phyloP scores from a whole-genome alignment of 1,140 invertebrate species.

The Oscheius sp. region DNA sequence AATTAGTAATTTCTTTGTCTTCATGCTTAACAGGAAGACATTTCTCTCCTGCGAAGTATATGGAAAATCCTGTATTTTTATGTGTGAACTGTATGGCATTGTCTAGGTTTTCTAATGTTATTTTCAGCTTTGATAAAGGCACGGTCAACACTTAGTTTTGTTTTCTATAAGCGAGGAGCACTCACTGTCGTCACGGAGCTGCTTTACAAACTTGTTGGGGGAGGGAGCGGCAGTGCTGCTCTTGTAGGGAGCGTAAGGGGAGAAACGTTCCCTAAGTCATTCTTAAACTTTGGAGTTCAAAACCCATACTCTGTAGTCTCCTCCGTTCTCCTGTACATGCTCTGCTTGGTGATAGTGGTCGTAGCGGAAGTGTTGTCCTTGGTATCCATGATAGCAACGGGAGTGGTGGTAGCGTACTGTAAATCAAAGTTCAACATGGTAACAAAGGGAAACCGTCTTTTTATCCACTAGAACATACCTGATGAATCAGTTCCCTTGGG shows the following conservation, averaged over 20 bases:
- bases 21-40: no score
- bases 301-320: slow-evolving; percentile 28
- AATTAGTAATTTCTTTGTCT: no score
- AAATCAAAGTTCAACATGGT: background rate
- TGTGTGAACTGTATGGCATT: no score
- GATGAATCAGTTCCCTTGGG: slow-evolving; percentile 56
- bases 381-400: slow-evolving; percentile 47
- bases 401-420: slow-evolving; percentile 57
- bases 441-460: slow-evolving; percentile 2
- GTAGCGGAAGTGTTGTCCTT: slow-evolving; percentile 43
- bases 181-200: slow-evolving; percentile 59
- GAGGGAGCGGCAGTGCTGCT: slow-evolving; percentile 23
- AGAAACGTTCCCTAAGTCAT: slow-evolving; percentile 39
- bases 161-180: no score
- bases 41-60: no score
- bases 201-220: slow-evolving; percentile 52
- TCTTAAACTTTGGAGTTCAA: background rate
- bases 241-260: slow-evolving; percentile 54
- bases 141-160: no score
- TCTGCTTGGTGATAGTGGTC: slow-evolving; percentile 50
- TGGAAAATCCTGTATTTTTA: no score
- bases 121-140: no score
- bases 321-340: slow-evolving; percentile 45
- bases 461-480: background rate
- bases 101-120: no score